Evolutionary conservation across 2,888 invertebrate species (phyloP).

Genomic region (Stramonita haemastoma): DNA sequence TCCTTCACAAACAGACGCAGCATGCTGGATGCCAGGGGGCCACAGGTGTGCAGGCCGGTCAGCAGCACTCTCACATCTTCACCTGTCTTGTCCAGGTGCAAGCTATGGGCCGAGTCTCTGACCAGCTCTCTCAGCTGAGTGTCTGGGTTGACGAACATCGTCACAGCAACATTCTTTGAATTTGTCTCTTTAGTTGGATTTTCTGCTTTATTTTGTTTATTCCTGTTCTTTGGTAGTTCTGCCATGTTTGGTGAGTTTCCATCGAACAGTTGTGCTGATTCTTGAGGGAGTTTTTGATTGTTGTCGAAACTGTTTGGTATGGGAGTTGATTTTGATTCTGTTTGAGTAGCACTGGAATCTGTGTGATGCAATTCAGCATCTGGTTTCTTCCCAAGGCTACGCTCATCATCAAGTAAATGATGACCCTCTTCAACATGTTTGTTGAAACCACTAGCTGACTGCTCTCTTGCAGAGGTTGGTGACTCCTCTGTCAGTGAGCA

Average conservation of each 20-base stretch:
- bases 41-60: slow-evolving; percentile 92
- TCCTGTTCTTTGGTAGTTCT: background rate
- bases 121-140: slow-evolving; percentile 57
- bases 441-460: background rate
- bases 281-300: background rate
- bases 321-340: background rate
- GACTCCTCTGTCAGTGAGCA: background rate
- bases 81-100: background rate
- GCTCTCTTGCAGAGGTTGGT: background rate
- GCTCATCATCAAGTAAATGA: background rate
- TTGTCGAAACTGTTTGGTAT: too few relatives aligned
- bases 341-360: background rate
- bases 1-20: slow-evolving; percentile 84
- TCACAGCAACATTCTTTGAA: slow-evolving; percentile 58
- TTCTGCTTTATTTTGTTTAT: background rate
- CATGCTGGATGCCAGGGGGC: slow-evolving; percentile 87
- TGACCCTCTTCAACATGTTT: background rate
- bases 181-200: background rate
- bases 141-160: slow-evolving; percentile 58
- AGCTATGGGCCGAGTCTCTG: slow-evolving; percentile 17
- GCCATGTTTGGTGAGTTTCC: background rate
- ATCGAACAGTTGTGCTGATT: background rate
- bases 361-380: background rate
- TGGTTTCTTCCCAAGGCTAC: background rate
- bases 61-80: slow-evolving; percentile 63